Base-by-base conservation (phyloP, 2,888 invertebrate species). In the Torymus aiolomorphi region DNA sequence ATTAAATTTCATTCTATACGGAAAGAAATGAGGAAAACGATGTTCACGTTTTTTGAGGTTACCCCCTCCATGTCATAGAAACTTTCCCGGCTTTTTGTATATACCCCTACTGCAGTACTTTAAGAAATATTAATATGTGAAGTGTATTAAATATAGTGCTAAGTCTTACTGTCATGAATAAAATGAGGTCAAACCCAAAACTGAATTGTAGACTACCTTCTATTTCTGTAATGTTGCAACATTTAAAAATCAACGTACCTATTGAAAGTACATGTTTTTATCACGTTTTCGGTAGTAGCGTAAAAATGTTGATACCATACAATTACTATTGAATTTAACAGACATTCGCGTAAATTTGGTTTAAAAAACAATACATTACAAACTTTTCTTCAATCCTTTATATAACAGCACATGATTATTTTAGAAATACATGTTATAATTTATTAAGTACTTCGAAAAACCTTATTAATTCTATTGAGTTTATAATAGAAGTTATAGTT, bases 31-130 rank as follows among this genome's bases (percentile, higher is more conserved):
- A 42, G 8, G 42, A 73, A 79, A 75, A 80, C 83, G 82, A 82
- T 85, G 78, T 84, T 83, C 85, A 86, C 85, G 84, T 85, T 84
- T 82, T 84, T 84, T 82, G 80, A 86, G 85, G 84, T 84, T 82
- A 84, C 83, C 83, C 83, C 80, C 83, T 80, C 59, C 85, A 83
- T 83, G 83, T 85, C 85, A 86, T 85, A 86, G 84, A 85, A 86
- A 84, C 87, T 86, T 82, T 86, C 86, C 84, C 86, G 87, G 89
- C 88, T 90, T 90, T 90, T 89, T 90, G 90, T 89, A 90, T 89
- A 90, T 90, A 89, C 89, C 88, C 88, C 86, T 86, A 85, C 86
- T 86, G 85, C 77, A 82, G 84, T 85, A 84, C 81, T 78, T 78
- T 83, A 85, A 85, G 82, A 85, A 84, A 80, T 82, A 84, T 81